Conservation (phyloP, 1,140 invertebrate species). For the Drosophila oshimai region DNA sequence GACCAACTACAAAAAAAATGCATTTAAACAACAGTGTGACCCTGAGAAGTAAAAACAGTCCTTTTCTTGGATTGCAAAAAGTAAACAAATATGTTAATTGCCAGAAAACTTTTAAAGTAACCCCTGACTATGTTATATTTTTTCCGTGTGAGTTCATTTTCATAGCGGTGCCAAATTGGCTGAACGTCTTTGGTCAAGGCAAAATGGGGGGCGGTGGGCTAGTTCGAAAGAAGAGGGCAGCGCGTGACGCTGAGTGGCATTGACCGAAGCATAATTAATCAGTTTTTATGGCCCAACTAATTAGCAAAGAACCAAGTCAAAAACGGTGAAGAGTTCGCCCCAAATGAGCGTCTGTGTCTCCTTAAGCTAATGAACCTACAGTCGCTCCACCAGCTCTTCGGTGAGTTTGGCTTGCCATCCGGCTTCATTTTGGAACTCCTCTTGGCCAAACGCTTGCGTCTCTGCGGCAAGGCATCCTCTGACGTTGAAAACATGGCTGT, state of each 20-base stretch:
- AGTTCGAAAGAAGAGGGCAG: neutral
- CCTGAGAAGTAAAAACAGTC: too few species aligned
- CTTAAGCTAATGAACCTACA: slow-evolving; percentile 63
- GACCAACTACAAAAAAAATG: too few species aligned
- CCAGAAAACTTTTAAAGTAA: too few species aligned
- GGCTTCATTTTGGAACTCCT: slow-evolving; percentile 46
- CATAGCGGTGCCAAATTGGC: slow-evolving; percentile 56
- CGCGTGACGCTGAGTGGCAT: slow-evolving; percentile 61
- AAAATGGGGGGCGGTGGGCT: slow-evolving; percentile 3
- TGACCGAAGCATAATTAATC: slow-evolving; percentile 71
- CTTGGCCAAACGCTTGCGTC: slow-evolving; percentile 29
- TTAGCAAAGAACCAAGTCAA: slow-evolving; percentile 38
- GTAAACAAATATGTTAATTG: too few species aligned
- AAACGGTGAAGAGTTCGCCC: slow-evolving; percentile 9
- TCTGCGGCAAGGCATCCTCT: slow-evolving; percentile 45
- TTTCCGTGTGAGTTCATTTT: slow-evolving; percentile 4
- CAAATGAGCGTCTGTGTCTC: slow-evolving; percentile 11
- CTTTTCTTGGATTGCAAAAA: too few species aligned
- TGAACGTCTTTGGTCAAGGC: slow-evolving; percentile 39
- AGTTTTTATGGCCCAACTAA: slow-evolving; percentile 65
- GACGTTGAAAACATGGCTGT: slow-evolving; percentile 57
- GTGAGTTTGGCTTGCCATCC: slow-evolving; percentile 12
- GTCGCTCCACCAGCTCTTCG: slow-evolving; percentile 67
- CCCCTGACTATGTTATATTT: too few species aligned
- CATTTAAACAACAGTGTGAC: too few species aligned